Evolutionary conservation across 2,113 vertebrate species (phyloP).

Genomic region (Willisornis vidua): DNA sequence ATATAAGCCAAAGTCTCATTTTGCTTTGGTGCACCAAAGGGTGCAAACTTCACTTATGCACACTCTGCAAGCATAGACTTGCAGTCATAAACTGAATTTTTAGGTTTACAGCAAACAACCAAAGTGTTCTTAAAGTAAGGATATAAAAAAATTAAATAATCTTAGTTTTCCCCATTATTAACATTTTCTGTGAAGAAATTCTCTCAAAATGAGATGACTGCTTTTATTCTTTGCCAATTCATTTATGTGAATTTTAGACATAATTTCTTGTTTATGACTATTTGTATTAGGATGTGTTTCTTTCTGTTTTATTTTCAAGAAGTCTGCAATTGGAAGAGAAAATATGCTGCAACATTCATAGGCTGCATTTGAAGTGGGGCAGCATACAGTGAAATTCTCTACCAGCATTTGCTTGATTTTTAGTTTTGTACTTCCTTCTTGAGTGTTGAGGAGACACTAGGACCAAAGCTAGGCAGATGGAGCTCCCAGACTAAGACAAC

Average conservation of each 20-base stretch:
- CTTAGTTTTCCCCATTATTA: not conserved
- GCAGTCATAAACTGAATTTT: not conserved
- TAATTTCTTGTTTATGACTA: not conserved
- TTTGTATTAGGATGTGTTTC: not conserved
- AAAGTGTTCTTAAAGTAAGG: not conserved
- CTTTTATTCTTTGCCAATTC: conserved; percentile 11
- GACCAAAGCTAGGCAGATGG: not conserved
- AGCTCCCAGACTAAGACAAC: not conserved
- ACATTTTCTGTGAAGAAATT: not conserved
- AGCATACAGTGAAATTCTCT: not conserved
- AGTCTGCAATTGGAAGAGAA: not conserved
- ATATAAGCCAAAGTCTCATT: not conserved
- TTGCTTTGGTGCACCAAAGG: not conserved
- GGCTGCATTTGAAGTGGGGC: not conserved
- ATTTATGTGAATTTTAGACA: not conserved
- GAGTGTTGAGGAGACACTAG: not conserved
- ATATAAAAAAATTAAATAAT: not conserved
- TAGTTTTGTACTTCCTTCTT: not conserved
- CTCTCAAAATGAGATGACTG: not conserved
- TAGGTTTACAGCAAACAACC: not conserved
- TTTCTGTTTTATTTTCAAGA: not conserved
- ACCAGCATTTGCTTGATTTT: not conserved
- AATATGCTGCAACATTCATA: not conserved
- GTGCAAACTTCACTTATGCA: not conserved
- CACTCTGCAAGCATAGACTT: not conserved